These are phyloP conservation scores for Orussus abietinus DNA, from an alignment of 1,140 invertebrate species.

Conservation along the genomic window DNA sequence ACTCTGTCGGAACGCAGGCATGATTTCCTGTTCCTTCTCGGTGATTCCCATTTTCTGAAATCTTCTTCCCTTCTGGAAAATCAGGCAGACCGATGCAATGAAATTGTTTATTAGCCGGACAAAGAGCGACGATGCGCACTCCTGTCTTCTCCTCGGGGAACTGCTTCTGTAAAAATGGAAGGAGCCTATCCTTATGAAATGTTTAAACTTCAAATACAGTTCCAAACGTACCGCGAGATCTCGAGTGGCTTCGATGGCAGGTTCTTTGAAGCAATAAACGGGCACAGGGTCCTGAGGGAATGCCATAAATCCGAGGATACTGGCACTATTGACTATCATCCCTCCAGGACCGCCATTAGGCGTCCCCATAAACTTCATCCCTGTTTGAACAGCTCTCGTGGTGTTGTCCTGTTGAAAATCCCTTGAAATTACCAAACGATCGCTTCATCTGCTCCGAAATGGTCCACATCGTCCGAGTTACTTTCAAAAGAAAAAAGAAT, in stretches of 20 bases:
- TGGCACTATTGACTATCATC: constrained; percentile 35
- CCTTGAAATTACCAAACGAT: too few species aligned
- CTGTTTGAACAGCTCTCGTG: constrained; percentile 8
- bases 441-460: too few species aligned
- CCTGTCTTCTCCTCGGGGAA: constrained; percentile 35
- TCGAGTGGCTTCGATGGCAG: constrained; percentile 37
- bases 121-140: constrained; percentile 53
- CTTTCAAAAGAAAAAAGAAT: not conserved
- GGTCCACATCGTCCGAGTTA: too few species aligned
- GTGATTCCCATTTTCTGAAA: not conserved
- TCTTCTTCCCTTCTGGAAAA: constrained; percentile 11
- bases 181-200: not conserved
- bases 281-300: constrained; percentile 26
- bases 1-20: constrained; percentile 22
- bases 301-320: constrained; percentile 35
- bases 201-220: not conserved
- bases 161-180: constrained; percentile 18
- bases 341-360: constrained; percentile 16
- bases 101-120: constrained; percentile 33
- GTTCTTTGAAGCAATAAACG: constrained; percentile 32
- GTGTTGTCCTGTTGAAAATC: constrained; percentile 19
- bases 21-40: not conserved
- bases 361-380: constrained; percentile 16
- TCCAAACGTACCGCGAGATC: constrained; percentile 23
- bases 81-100: constrained; percentile 22